Evolutionary conservation across 2,888 invertebrate genomes (phyloP).

Genomic region (Steromphala cineraria): DNA sequence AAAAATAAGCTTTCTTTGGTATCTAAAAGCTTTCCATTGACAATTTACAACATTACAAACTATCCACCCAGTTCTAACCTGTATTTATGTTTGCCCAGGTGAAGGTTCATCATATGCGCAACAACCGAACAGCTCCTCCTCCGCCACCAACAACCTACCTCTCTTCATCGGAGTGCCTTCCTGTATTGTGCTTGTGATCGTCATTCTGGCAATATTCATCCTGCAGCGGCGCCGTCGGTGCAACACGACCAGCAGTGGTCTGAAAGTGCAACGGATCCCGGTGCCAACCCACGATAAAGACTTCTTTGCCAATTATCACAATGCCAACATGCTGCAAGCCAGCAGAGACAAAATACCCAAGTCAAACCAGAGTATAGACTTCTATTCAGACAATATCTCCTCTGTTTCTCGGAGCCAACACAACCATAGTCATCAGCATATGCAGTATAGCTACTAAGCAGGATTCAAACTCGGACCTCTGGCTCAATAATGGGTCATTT

Average conservation of each 20-base stretch:
- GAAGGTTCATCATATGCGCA: neutral
- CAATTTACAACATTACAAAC: neutral
- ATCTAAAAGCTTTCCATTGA: neutral
- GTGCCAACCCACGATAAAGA: slow-evolving; percentile 52
- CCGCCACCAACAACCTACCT: slow-evolving; percentile 56
- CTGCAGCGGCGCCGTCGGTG: slow-evolving; percentile 49
- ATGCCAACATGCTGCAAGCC: slow-evolving; percentile 37
- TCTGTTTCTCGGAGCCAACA: slow-evolving; percentile 66
- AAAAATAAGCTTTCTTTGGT: neutral
- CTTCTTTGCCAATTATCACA: slow-evolving; percentile 31
- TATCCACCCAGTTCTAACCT: too few relatives aligned
- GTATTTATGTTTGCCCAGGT: neutral
- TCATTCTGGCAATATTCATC: slow-evolving; percentile 55
- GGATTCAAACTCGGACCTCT: too few relatives aligned
- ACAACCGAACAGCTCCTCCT: slow-evolving; percentile 13
- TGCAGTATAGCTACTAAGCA: slow-evolving; percentile 4
- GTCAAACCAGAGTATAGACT: slow-evolving; percentile 59
- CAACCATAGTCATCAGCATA: slow-evolving; percentile 42
- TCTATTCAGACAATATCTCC: slow-evolving; percentile 65
- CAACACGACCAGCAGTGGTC: slow-evolving; percentile 29
- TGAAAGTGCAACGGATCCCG: slow-evolving; percentile 40
- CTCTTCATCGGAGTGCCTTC: slow-evolving; percentile 68
- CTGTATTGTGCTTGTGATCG: slow-evolving; percentile 58
- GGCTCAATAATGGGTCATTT: too few relatives aligned
- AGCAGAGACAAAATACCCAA: slow-evolving; percentile 57